Evolutionary conservation across 2,888 invertebrate species (phyloP).

Genomic region (Lydus trimaculatus): DNA sequence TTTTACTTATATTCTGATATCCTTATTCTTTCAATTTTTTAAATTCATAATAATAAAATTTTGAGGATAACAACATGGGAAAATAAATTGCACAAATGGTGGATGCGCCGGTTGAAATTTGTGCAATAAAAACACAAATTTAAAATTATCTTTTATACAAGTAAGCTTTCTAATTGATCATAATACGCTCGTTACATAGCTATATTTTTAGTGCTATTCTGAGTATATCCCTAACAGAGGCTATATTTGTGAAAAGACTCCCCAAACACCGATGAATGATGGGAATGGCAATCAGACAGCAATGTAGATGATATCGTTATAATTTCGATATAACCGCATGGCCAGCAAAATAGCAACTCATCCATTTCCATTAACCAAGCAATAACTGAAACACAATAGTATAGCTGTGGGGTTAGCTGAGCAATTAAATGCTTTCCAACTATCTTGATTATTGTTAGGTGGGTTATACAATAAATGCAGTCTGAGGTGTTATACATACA

Average conservation of each 20-base stretch:
- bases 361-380: conserved; percentile 40
- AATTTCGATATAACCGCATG: conserved; percentile 23
- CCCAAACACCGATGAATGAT: conserved; percentile 1
- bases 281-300: neutral
- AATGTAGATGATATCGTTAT: neutral
- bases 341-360: conserved; percentile 30
- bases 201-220: neutral
- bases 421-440: conserved; percentile 49
- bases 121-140: neutral
- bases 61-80: too few relatives aligned
- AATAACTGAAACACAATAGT: conserved; percentile 42
- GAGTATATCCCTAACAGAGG: neutral
- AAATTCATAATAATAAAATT: too few relatives aligned
- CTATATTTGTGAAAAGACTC: neutral
- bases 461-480: conserved; percentile 46
- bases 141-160: neutral
- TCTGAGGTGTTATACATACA: conserved; percentile 15
- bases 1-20: neutral
- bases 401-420: conserved; percentile 41
- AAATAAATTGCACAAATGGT: neutral
- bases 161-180: neutral
- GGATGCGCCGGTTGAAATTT: neutral
- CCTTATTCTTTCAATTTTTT: neutral
- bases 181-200: neutral
- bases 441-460: conserved; percentile 52